Evolutionary conservation across 2,113 vertebrate species (phyloP), one percentile per base, ranked within the genome.

Genomic region (Halichoerus grypus): DNA sequence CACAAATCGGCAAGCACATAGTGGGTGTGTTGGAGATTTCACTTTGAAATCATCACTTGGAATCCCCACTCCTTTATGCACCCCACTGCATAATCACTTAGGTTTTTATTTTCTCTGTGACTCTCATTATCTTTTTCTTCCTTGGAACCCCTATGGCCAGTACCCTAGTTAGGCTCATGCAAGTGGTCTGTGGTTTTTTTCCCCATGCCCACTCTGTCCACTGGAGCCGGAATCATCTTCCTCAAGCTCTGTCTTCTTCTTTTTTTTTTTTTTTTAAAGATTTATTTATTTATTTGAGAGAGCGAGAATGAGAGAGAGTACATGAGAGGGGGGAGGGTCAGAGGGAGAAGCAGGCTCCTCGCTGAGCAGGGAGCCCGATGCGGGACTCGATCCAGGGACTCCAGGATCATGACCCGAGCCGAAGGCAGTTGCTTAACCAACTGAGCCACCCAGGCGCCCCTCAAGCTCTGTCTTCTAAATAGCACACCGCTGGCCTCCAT

Each of bases 401-500:
- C 36, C 36, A 36, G 36, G 36, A 36, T 36, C 36, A 36, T 36
- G 36, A 36, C 36, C 36, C 36, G 36, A 36, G 36, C 36, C 36
- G 36, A 36, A 36, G 36, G 36, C 36, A 36, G 36, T 36, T 36
- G 36, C 36, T 36, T 36, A 36, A 36, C 36, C 36, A 36, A 36
- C 36, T 36, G 36, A 36, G 36, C 36, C 36, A 36, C 36, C 36
- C 36, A 36, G 36, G 36, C 36, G 36, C 36, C 36, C 26, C 36
- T 86, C 21, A 77, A 53, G 0, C 74, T 89, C 55, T 61, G 33
- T 51, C 82, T 81, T 85, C 8, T 81, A 46, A 94, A 79, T 53
- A 6, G 1, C 9, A n/a, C 2, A 6, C 1, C 8, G 0, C 6
- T 1, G 10, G 4, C 22, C 72, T 5, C 22, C 4, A 3, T 36